These are phyloP conservation scores for Athene cunicularia DNA, from an alignment of 2,113 vertebrate genomes.

Conservation along the genomic window DNA sequence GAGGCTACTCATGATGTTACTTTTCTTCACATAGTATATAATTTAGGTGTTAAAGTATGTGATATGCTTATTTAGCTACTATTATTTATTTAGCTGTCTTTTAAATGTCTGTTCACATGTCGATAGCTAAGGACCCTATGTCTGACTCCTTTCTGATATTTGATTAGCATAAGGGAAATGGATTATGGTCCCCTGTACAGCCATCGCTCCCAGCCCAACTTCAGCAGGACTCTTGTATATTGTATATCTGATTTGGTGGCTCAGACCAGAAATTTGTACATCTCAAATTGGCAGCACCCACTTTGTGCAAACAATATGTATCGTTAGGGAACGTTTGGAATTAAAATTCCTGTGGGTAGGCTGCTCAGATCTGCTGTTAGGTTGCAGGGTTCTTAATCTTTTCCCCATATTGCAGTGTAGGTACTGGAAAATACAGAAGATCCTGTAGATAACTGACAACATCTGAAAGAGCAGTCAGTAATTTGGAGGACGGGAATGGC, in stretches of 20 bases:
- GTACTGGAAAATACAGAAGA: background rate
- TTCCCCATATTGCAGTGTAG: background rate
- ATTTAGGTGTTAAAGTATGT: background rate
- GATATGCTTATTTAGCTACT: background rate
- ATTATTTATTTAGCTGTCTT: background rate
- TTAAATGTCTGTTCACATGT: background rate
- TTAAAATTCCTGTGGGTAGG: background rate
- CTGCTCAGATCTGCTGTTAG: background rate
- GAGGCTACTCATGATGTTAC: background rate
- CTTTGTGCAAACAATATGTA: background rate
- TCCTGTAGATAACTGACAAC: background rate
- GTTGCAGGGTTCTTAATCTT: background rate
- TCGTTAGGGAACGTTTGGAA: background rate
- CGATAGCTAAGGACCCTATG: background rate
- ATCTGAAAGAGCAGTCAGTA: background rate
- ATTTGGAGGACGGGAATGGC: background rate
- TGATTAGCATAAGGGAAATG: background rate
- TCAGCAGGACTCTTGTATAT: background rate
- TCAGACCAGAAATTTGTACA: background rate
- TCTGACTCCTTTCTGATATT: background rate
- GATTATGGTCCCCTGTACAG: background rate
- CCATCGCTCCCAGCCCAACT: background rate
- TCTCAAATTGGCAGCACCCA: background rate
- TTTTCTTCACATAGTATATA: background rate
- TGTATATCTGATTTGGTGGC: background rate